Evolutionary conservation across 2,888 invertebrate genomes (phyloP), one percentile per base, ranked within the genome.

Genomic region (Endomychus coccineus): DNA sequence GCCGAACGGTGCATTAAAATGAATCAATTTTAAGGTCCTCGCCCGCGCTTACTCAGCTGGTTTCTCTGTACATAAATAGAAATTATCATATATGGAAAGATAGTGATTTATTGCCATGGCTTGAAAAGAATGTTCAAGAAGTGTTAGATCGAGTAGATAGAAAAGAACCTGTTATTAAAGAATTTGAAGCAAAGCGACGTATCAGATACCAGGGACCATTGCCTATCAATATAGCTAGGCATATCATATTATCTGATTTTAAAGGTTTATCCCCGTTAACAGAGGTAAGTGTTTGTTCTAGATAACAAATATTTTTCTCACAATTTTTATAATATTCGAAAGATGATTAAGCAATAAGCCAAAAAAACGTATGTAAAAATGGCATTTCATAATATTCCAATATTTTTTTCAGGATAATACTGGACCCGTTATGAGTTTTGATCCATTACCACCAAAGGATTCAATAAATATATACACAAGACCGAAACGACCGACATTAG

Each of bases 1-100:
- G n/a, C n/a, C n/a, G n/a, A n/a, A n/a, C n/a, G n/a, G n/a, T n/a
- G n/a, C n/a, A n/a, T n/a, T n/a, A n/a, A n/a, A n/a, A n/a, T n/a
- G n/a, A n/a, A n/a, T n/a, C n/a, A n/a, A n/a, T n/a, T n/a, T n/a
- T n/a, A n/a, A n/a, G n/a, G n/a, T n/a, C 6, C n/a, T 68, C 76
- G 7, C 66, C 71, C 16, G 74, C 84, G 5, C 61, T 90, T 38
- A 73, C 75, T 44, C 80, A 85, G 53, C 62, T 90, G 31, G 73
- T 82, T 42, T 71, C 73, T 22, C 67, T 91, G 43, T 90, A 88
- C 57, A 73, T 86, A 10, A 77, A 76, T 36, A 74, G 88, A 29
- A 77, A 77, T 47, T 78, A 77, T 56, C 76, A 82, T 34, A 69
- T 87, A 30, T 91, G 90, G 89, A 84, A 85, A 55, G 81, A 84